Evolutionary conservation across 2,888 invertebrate genomes (phyloP).

Genomic region (Drosophila buzzatii): DNA sequence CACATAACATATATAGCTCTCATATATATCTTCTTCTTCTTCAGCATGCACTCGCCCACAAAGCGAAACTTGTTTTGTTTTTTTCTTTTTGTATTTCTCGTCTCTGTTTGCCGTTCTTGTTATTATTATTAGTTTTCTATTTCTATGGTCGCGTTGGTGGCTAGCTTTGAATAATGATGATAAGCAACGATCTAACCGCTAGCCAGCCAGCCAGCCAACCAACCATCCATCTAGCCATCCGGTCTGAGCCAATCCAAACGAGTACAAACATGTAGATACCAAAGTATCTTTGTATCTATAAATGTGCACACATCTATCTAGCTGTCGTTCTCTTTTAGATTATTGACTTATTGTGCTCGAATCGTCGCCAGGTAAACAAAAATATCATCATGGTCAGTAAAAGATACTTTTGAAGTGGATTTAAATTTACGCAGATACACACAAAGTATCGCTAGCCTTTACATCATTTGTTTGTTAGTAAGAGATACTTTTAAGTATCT

Average conservation of each 20-base stretch:
- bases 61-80: slow-evolving; percentile 61
- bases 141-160: slow-evolving; percentile 71
- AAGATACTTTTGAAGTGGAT: slow-evolving; percentile 55
- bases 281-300: slow-evolving; percentile 22
- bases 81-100: slow-evolving; percentile 45
- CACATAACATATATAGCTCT: slow-evolving; percentile 3
- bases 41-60: slow-evolving; percentile 57
- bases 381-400: slow-evolving; percentile 72
- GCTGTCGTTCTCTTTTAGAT: slow-evolving; percentile 61
- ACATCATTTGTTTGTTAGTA: slow-evolving; percentile 63
- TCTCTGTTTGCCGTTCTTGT: slow-evolving; percentile 77
- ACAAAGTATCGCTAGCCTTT: slow-evolving; percentile 38
- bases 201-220: slow-evolving; percentile 9
- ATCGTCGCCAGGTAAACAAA: slow-evolving; percentile 72
- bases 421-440: slow-evolving; percentile 63
- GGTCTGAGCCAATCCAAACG: slow-evolving; percentile 22
- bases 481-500: neutral
- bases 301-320: slow-evolving; percentile 32
- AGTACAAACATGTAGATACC: slow-evolving; percentile 34
- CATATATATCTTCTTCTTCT: slow-evolving; percentile 4
- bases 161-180: slow-evolving; percentile 81
- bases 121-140: slow-evolving; percentile 77
- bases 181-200: slow-evolving; percentile 62
- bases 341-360: slow-evolving; percentile 75
- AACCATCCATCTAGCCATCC: slow-evolving; percentile 10